These are phyloP conservation scores for Mastacembelus armatus DNA, from an alignment of 2,797 vertebrate species.

Conservation along the genomic window DNA sequence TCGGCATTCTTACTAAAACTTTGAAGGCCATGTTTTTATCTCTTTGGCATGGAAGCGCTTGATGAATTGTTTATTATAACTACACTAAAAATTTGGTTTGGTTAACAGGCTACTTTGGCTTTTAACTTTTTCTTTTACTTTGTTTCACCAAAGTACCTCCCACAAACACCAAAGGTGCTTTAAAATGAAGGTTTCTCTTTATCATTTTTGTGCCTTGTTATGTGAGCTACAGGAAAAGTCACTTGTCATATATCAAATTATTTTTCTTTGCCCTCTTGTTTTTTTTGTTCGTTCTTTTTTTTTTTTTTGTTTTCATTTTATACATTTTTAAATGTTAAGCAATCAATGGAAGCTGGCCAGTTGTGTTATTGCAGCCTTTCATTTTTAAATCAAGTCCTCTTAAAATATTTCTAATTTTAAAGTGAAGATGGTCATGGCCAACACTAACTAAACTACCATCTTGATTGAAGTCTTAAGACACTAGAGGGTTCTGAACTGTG, in stretches of 20 bases:
- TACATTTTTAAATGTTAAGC: slow-evolving; percentile 32
- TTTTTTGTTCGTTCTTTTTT: too few species aligned
- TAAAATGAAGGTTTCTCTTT: slow-evolving; percentile 86
- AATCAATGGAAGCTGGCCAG: slow-evolving; percentile 45
- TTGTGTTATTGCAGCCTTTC: slow-evolving; percentile 28
- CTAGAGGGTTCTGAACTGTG: slow-evolving; percentile 25
- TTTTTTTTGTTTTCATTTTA: slow-evolving; percentile 26
- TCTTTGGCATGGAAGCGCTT: slow-evolving; percentile 59
- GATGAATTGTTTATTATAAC: slow-evolving; percentile 66
- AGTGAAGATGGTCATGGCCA: slow-evolving; percentile 25
- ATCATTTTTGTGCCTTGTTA: slow-evolving; percentile 88
- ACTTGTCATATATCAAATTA: slow-evolving; percentile 51
- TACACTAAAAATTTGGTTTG: slow-evolving; percentile 67
- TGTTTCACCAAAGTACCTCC: slow-evolving; percentile 88
- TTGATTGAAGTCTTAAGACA: slow-evolving; percentile 15
- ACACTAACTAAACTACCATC: slow-evolving; percentile 19
- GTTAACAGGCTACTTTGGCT: slow-evolving; percentile 73
- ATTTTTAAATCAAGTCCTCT: slow-evolving; percentile 27
- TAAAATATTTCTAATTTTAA: slow-evolving; percentile 10
- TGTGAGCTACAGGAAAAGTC: slow-evolving; percentile 82
- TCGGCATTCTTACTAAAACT: slow-evolving; percentile 49
- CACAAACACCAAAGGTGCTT: slow-evolving; percentile 90
- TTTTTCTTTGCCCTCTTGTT: slow-evolving; percentile 9
- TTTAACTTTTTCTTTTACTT: slow-evolving; percentile 71
- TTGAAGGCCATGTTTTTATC: slow-evolving; percentile 69